phyloP scores from a whole-genome alignment of 2,797 vertebrate genomes.

The Myotis findleyi region DNA sequence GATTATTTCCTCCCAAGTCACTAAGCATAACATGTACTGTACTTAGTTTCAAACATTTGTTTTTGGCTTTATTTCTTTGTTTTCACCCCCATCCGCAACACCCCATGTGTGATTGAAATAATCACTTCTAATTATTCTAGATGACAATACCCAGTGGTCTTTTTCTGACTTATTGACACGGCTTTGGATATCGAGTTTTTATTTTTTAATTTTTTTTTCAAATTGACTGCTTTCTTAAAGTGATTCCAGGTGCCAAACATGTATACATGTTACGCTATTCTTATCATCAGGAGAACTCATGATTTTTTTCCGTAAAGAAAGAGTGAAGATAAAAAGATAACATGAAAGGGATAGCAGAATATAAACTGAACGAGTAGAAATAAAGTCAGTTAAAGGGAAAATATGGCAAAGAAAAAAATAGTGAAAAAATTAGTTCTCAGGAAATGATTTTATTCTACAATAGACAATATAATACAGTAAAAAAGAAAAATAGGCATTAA shows the following conservation, averaged over 20 bases:
- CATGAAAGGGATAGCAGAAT: neutral
- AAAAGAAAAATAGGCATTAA: constrained; percentile 58
- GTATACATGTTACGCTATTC: constrained; percentile 61
- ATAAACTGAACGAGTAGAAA: constrained; percentile 62
- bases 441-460: constrained; percentile 44
- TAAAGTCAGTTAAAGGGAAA: constrained; percentile 23
- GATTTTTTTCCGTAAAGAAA: constrained; percentile 74
- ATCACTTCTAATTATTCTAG: constrained; percentile 78
- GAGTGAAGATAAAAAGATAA: constrained; percentile 67
- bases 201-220: neutral
- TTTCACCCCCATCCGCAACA: constrained; percentile 18
- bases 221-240: constrained; percentile 75
- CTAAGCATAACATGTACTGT: neutral
- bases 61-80: constrained; percentile 45
- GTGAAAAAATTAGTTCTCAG: neutral
- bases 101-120: constrained; percentile 57
- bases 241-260: constrained; percentile 72
- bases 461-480: constrained; percentile 41
- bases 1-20: neutral
- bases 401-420: neutral
- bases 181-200: constrained; percentile 71
- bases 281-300: constrained; percentile 63
- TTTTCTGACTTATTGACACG: constrained; percentile 74
- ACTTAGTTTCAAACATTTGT: constrained; percentile 9
- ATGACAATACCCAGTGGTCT: constrained; percentile 58